Base-by-base conservation (phyloP, 2,888 invertebrate genomes). In the Limnephilus rhombicus region DNA sequence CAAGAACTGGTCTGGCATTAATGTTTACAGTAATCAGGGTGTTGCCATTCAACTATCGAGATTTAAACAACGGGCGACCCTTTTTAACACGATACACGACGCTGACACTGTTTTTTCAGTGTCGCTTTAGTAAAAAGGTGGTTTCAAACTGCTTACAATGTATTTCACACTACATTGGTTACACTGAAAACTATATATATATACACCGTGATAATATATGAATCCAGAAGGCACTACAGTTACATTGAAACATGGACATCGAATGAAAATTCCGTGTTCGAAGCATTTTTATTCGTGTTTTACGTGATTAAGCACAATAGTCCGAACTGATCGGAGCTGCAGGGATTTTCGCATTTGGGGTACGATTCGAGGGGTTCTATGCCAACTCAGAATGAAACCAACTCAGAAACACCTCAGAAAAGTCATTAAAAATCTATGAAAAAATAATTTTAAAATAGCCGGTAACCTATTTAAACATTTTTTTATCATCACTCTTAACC, bases 21-120 rank as follows among this genome's bases (percentile, higher is more conserved):
- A 45, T 86, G 86, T 49, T 80, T 80, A 37, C 68, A 88, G 37
- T 80, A 86, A 88, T 88, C 88, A 34, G 53, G 68, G 68, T 37
- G 68, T 80, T 88, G 80, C 80, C 34, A 80, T 68, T 88, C 68
- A n/a, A n/a, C 68, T 68, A 68, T 68, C 68, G 68, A 2, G 24
- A 68, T 68, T 68, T 68, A 68, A 68, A 68, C 68, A n/a, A 24
- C 24, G 68, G 68, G 68, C 68, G 7, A 68, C 68, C 68, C 68
- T 9, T 68, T n/a, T 68, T 68, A 68, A 68, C 24, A 68, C 24
- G 24, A 68, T 2, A 68, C 24, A 68, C n/a, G 68, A 68, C n/a
- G 68, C 68, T 4, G 68, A 68, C 68, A 68, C 68, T 68, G 68
- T 68, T 68, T n/a, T n/a, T 68, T 68, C 68, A 68, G 68, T 68